phyloP scores from a whole-genome alignment of 2,888 invertebrate species.

The Myathropa florea region DNA sequence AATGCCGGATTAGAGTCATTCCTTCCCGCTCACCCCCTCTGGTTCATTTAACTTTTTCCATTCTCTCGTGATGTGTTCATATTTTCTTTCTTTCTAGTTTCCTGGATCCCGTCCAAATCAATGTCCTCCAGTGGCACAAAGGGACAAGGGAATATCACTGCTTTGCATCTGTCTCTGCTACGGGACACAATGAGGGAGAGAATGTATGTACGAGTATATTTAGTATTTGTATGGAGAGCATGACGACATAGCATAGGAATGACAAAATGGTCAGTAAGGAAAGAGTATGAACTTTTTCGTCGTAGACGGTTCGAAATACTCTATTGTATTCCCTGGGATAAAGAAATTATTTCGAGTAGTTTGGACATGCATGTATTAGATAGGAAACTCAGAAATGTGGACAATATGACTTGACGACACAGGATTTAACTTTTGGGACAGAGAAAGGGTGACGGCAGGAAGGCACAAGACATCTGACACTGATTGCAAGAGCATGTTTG shows the following conservation, averaged over 20 bases:
- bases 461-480: neutral
- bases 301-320: neutral
- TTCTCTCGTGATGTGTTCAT: conserved; percentile 3
- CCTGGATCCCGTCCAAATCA: conserved; percentile 63
- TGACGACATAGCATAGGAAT: neutral
- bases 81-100: conserved; percentile 35
- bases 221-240: neutral
- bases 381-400: neutral
- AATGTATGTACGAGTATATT: neutral
- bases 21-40: neutral
- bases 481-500: neutral
- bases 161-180: conserved; percentile 20
- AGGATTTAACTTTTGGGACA: neutral
- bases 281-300: neutral
- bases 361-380: no score
- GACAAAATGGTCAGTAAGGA: neutral
- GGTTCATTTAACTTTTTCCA: conserved; percentile 49
- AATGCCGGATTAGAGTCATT: neutral
- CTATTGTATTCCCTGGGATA: neutral
- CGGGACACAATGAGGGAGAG: neutral
- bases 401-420: neutral
- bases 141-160: conserved; percentile 7
- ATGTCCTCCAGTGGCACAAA: conserved; percentile 30
- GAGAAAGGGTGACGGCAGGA: neutral
- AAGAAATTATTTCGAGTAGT: neutral